Percentiles rank a stretch among this genome's conserved stretches.
Conservation (phyloP, 2,113 vertebrate species). For the Lethenteron reissneri region DNA sequence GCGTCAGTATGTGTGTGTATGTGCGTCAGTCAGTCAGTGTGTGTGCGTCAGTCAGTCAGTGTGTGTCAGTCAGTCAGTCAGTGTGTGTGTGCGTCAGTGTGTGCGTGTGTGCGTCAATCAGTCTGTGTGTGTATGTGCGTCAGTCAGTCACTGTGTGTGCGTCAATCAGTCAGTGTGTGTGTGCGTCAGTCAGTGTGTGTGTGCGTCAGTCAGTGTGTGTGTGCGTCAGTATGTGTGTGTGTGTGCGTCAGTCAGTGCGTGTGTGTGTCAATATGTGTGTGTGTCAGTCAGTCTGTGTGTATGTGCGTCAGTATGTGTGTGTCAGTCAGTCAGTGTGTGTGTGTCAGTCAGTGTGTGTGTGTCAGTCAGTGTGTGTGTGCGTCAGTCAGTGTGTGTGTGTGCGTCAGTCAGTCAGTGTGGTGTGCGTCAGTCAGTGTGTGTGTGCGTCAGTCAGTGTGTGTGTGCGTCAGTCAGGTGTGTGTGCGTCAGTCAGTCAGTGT, state of each 20-base stretch:
- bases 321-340: not conserved
- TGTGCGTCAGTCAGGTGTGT: too few relatives aligned
- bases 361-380: not conserved
- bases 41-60: not conserved
- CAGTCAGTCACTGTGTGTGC: not conserved
- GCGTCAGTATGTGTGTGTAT: too few relatives aligned
- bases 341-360: too few relatives aligned
- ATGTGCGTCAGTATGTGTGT: too few relatives aligned
- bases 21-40: not conserved
- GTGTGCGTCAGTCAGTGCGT: not conserved
- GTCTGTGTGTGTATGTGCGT: not conserved
- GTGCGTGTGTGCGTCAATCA: not conserved
- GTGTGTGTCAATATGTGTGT: too few relatives aligned
- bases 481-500: not conserved
- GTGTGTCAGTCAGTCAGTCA: not conserved
- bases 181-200: not conserved
- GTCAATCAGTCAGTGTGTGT: not conserved
- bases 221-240: not conserved
- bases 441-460: too few relatives aligned
- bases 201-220: not conserved
- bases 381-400: not conserved
- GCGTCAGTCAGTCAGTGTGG: not conserved
- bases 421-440: too few relatives aligned
- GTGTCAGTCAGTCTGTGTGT: not conserved
- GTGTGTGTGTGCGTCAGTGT: too few relatives aligned